Base-by-base conservation (phyloP, 1,140 invertebrate species). In the Drosophila punjabiensis region DNA sequence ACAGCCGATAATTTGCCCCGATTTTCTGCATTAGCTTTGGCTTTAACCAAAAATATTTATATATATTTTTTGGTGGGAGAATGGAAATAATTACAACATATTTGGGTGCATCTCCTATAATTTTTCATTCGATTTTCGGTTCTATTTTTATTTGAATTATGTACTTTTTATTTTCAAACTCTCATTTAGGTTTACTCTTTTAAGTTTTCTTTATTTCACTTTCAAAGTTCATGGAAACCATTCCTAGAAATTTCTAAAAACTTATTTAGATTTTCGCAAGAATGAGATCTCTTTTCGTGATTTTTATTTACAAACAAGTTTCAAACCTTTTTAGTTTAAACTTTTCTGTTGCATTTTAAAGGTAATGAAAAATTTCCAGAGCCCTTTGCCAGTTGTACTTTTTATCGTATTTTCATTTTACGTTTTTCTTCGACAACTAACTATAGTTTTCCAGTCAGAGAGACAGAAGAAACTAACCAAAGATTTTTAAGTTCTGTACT, bases 11-110 rank as follows among this genome's bases (percentile, higher is more conserved):
- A 76, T 83, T 81, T 78, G 84, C 77, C 84, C 66, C 69, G 45
- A 85, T 63, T 73, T 80, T 16, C 39, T 43, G 41, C 33, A 33
- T 85, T 66, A 84, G 84, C 85, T 88, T 79, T 74, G 81, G 71
- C 79, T 90, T 82, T 64, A 82, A 55, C 32, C 35, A 77, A 63
- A 43, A 75, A 53, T 74, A 63, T 52, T n/a, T 6, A 8, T 28
- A 24, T 37, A 56, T 39, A 24, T 7, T 13, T 58, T 58, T 62
- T 71, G 68, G 68, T 71, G 69, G 68, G 74, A 88, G 87, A 92
- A 91, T 93, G 92, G 92, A 93, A 93, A 93, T 93, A 93, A 91
- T 93, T 93, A 93, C 92, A 93, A 92, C 90, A 93, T 83, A 83
- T 84, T 79, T 93, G 92, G 92, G 92, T 75, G 88, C 92, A 91